A percentile compares a stretch with the other conserved stretches of the same genome.
phyloP scores from a whole-genome alignment of 2,797 vertebrate genomes.

The Leptoclinus maculatus region DNA sequence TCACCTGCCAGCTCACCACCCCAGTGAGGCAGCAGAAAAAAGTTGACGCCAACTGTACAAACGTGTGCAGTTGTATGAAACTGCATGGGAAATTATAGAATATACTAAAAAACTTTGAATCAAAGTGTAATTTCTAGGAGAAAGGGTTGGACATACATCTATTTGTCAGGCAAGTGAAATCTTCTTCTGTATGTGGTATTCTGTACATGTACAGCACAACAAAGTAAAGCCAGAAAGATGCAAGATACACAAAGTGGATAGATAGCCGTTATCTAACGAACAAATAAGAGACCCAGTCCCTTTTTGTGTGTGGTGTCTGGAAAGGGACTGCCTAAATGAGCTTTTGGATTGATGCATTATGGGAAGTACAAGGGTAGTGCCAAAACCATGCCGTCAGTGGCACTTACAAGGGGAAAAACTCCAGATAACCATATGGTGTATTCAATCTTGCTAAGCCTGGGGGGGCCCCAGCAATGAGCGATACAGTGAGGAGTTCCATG shows the following conservation, averaged over 20 bases:
- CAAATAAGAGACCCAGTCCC: constrained; percentile 43
- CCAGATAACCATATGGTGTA: constrained; percentile 80
- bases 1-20: not conserved
- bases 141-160: not conserved
- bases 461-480: constrained; percentile 68
- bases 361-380: constrained; percentile 71
- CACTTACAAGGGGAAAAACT: constrained; percentile 72
- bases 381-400: constrained; percentile 73
- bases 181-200: not conserved
- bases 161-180: not conserved
- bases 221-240: constrained; percentile 33
- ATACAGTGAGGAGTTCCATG: constrained; percentile 75
- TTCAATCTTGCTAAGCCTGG: constrained; percentile 80
- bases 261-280: constrained; percentile 42
- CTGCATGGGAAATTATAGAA: not conserved
- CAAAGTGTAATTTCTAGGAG: not conserved
- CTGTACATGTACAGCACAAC: not conserved
- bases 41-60: not conserved
- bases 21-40: not conserved
- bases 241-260: constrained; percentile 28
- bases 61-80: not conserved
- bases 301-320: constrained; percentile 46
- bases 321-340: constrained; percentile 68
- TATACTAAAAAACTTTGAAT: not conserved
- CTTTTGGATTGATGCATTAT: constrained; percentile 75